A percentile compares a stretch with the other conserved stretches of the same genome.
phyloP scores from a whole-genome alignment of 37 sponge, comb jelly and placozoan genomes.

The Lycopodina hypogea region DNA sequence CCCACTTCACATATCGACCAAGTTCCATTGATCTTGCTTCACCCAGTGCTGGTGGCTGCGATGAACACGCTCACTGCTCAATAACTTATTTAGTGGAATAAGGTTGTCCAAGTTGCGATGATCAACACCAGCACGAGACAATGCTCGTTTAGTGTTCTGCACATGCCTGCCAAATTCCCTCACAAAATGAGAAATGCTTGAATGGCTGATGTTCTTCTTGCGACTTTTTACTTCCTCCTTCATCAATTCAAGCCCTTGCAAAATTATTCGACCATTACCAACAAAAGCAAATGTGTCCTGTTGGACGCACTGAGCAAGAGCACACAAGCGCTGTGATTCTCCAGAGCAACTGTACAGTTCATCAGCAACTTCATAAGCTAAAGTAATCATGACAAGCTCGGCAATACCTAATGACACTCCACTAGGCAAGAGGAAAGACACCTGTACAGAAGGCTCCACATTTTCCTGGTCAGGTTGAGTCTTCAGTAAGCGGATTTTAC shows the following conservation, averaged over 20 bases:
- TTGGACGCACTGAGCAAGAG: constrained; percentile 29
- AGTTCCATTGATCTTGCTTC: constrained; percentile 54
- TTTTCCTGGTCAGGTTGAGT: constrained; percentile 8
- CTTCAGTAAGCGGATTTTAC: constrained; percentile 43
- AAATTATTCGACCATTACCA: constrained; percentile 28
- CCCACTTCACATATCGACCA: constrained; percentile 1
- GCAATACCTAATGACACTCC: constrained; percentile 14
- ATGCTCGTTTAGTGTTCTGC: neutral
- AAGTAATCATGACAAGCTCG: constrained; percentile 48
- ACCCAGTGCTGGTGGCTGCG: constrained; percentile 47
- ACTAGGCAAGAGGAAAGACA: constrained; percentile 38
- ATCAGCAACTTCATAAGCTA: constrained; percentile 48
- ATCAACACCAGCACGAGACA: constrained; percentile 46
- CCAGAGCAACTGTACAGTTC: constrained; percentile 62
- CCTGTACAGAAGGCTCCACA: neutral
- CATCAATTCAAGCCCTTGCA: constrained; percentile 31
- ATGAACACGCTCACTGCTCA: constrained; percentile 25
- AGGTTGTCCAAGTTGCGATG: constrained; percentile 6
- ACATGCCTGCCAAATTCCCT: constrained; percentile 14
- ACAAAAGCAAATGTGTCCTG: constrained; percentile 27
- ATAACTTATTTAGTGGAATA: constrained; percentile 23
- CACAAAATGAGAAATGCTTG: constrained; percentile 21
- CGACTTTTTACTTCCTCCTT: constrained; percentile 30
- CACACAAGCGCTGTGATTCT: constrained; percentile 26
- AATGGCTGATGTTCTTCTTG: constrained; percentile 47